Conservation (phyloP, 92 coral and sea anemone genomes). For the Phenganax subtilis region DNA sequence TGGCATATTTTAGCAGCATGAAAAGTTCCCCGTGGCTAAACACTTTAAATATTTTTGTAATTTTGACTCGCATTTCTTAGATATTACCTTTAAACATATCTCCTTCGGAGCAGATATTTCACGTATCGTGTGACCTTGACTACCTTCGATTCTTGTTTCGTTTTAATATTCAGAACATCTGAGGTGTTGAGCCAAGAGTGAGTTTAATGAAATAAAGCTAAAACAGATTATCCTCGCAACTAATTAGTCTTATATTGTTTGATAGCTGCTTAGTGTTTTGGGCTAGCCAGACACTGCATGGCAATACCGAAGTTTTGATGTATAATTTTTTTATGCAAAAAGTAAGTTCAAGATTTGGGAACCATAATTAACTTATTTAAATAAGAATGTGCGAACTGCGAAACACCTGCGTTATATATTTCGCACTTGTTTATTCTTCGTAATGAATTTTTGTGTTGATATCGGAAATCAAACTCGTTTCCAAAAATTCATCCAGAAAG, state of each 20-base stretch:
- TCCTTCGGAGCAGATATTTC: neutral
- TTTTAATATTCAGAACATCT: neutral
- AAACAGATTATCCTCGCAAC: conserved; percentile 3
- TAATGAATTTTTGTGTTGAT: no score
- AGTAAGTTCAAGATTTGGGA: neutral
- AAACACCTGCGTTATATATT: neutral
- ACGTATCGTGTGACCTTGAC: neutral
- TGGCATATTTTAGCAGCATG: neutral
- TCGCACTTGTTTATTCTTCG: no score
- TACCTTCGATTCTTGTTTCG: conserved; percentile 6
- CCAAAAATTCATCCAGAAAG: no score
- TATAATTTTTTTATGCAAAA: neutral
- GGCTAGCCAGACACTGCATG: neutral
- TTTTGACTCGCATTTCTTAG: neutral
- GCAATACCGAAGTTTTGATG: neutral
- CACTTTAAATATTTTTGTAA: neutral
- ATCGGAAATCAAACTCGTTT: no score
- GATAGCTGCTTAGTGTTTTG: neutral
- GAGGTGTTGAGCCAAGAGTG: neutral
- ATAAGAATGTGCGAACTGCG: neutral
- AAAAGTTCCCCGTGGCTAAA: neutral
- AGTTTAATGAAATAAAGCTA: conserved; percentile 1
- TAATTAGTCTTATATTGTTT: neutral
- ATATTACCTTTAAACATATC: neutral
- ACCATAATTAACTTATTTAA: neutral